Conservation (phyloP, 2,797 vertebrate genomes). For the Bovichtus variegatus region DNA sequence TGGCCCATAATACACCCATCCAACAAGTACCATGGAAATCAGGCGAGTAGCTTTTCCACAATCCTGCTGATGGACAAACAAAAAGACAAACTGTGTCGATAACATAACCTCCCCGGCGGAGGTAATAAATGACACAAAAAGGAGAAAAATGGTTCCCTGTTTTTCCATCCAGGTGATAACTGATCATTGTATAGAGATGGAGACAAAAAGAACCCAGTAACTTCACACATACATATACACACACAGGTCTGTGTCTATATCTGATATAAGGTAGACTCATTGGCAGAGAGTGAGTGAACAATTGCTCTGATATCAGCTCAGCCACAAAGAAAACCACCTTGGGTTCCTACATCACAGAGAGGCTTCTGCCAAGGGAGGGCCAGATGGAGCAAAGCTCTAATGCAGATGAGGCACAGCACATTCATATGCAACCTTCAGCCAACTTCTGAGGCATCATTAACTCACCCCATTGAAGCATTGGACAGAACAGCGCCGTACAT, state of each 20-base stretch:
- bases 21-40: no score
- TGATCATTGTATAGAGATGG: constrained; percentile 38
- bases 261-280: constrained; percentile 58
- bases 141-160: constrained; percentile 14
- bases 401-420: constrained; percentile 36
- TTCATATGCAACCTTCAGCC: constrained; percentile 18
- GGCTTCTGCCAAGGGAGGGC: constrained; percentile 16
- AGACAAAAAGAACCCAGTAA: constrained; percentile 13
- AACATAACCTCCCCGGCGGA: no score
- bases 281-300: constrained; percentile 51
- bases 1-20: no score
- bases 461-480: constrained; percentile 12
- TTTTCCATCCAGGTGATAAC: constrained; percentile 23
- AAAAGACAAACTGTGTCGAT: no score
- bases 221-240: constrained; percentile 15
- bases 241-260: constrained; percentile 38
- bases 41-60: no score
- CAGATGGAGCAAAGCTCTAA: constrained; percentile 37
- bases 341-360: constrained; percentile 35
- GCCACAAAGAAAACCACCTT: constrained; percentile 56
- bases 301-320: constrained; percentile 53
- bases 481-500: background rate
- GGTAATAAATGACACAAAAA: constrained; percentile 17
- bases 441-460: constrained; percentile 28
- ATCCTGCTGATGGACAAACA: no score